phyloP scores from a whole-genome alignment of 2,888 invertebrate species.

The Sthenelais limicola region DNA sequence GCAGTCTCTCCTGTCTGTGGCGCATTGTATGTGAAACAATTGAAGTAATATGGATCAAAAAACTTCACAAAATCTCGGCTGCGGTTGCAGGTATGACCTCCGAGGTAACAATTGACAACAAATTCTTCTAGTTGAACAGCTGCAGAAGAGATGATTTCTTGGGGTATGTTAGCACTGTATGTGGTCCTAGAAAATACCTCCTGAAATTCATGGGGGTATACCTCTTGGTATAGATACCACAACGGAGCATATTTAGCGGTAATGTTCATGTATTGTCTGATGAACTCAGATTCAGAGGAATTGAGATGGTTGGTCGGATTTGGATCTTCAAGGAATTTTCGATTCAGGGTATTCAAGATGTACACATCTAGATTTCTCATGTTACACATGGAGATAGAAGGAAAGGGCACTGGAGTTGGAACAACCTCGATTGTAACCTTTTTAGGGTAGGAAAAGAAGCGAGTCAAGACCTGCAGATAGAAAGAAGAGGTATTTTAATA shows the following conservation, averaged over 20 bases:
- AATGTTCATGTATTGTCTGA: slow-evolving; percentile 47
- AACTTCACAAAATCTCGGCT: slow-evolving; percentile 46
- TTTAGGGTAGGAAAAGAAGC: slow-evolving; percentile 43
- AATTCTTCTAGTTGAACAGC: slow-evolving; percentile 51
- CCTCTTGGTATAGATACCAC: slow-evolving; percentile 48
- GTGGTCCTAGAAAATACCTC: slow-evolving; percentile 52
- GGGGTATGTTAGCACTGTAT: slow-evolving; percentile 49
- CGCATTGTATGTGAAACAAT: slow-evolving; percentile 51
- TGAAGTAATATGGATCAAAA: slow-evolving; percentile 53
- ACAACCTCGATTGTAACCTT: slow-evolving; percentile 54
- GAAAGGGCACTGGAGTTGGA: slow-evolving; percentile 52
- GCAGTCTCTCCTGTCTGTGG: slow-evolving; percentile 41
- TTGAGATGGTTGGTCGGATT: slow-evolving; percentile 49
- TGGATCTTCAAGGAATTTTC: slow-evolving; percentile 50
- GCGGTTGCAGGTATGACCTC: slow-evolving; percentile 48
- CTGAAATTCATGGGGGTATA: slow-evolving; percentile 48
- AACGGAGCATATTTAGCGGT: slow-evolving; percentile 49
- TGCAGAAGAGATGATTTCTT: slow-evolving; percentile 46
- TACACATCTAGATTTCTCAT: slow-evolving; percentile 54
- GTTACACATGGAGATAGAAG: slow-evolving; percentile 53
- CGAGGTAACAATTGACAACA: slow-evolving; percentile 50
- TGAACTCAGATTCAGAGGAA: slow-evolving; percentile 45
- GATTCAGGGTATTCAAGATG: slow-evolving; percentile 50
- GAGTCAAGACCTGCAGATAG: slow-evolving; percentile 31
- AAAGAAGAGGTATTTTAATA: background rate